phyloP scores from a whole-genome alignment of 2,797 vertebrate species.

The Acipenser oxyrinchus region DNA sequence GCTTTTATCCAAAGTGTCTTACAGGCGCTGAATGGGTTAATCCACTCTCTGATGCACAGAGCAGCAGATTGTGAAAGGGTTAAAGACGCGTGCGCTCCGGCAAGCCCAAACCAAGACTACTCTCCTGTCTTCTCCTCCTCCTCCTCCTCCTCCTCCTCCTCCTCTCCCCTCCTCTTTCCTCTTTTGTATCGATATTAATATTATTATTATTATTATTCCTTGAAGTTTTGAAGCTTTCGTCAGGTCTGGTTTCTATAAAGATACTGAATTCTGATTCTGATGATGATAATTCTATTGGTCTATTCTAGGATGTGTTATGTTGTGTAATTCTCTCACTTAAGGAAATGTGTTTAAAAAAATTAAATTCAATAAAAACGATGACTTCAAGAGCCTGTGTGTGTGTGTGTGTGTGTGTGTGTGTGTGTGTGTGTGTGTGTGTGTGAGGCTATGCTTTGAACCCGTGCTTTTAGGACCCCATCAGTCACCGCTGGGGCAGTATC shows the following conservation, averaged over 20 bases:
- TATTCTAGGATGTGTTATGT: conserved; percentile 58
- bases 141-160: conserved; percentile 21
- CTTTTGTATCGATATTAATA: conserved; percentile 18
- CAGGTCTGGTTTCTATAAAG: conserved; percentile 50
- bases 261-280: conserved; percentile 49
- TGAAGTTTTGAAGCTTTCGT: conserved; percentile 36
- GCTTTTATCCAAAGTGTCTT: too few relatives aligned
- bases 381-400: conserved; percentile 43
- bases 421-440: too few relatives aligned
- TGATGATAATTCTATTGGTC: conserved; percentile 45
- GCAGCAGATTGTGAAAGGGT: too few relatives aligned
- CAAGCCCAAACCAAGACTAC: too few relatives aligned
- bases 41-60: too few relatives aligned
- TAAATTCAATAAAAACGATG: conserved; percentile 54
- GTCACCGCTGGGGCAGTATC: too few relatives aligned
- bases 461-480: too few relatives aligned
- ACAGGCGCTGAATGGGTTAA: too few relatives aligned
- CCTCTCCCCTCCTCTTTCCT: conserved; percentile 28
- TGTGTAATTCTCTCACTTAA: conserved; percentile 60
- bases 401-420: not conserved
- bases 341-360: conserved; percentile 53
- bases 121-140: not conserved
- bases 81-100: too few relatives aligned
- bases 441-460: too few relatives aligned
- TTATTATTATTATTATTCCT: conserved; percentile 16